Percentiles rank a stretch among this genome's conserved stretches.
These are phyloP conservation scores for Oasisia sp. DNA, from an alignment of 2,888 invertebrate species.

Conservation along the genomic window DNA sequence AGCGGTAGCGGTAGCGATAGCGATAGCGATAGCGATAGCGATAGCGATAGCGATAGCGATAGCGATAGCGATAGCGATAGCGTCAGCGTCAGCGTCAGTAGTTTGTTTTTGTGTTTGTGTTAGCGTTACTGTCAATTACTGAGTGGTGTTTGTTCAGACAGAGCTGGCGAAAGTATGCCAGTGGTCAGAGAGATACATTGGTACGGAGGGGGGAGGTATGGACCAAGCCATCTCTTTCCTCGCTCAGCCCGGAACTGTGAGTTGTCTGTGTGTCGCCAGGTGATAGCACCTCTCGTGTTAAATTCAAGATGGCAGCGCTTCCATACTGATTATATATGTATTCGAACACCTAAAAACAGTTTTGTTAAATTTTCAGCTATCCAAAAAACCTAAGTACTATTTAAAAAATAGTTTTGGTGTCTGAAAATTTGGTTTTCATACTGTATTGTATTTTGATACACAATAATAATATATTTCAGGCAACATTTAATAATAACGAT, in stretches of 20 bases:
- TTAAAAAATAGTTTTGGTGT: no score
- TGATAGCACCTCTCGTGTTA: not conserved
- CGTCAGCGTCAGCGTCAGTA: not conserved
- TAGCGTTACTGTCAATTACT: not conserved
- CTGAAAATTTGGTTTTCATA: no score
- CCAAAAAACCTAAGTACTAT: no score
- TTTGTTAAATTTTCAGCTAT: no score
- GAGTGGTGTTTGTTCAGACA: not conserved
- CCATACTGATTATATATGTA: not conserved
- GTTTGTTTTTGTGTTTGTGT: no score
- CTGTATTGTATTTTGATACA: no score
- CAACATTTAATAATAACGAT: no score
- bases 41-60: no score
- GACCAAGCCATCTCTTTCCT: slow-evolving; percentile 98
- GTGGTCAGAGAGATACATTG: slow-evolving; percentile 90
- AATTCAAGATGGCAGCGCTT: not conserved
- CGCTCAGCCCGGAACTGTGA: slow-evolving; percentile 71
- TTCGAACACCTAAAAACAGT: not conserved
- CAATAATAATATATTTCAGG: no score
- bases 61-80: no score
- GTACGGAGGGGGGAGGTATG: slow-evolving; percentile 99
- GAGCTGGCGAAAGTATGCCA: slow-evolving; percentile 86
- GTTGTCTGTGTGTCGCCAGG: slow-evolving; percentile 29
- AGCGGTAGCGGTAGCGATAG: no score
- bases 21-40: no score